Percentiles rank a stretch among this genome's conserved stretches.
These are phyloP conservation scores for Hemicrepidius hirtus DNA, from an alignment of 2,888 invertebrate species.

Conservation along the genomic window DNA sequence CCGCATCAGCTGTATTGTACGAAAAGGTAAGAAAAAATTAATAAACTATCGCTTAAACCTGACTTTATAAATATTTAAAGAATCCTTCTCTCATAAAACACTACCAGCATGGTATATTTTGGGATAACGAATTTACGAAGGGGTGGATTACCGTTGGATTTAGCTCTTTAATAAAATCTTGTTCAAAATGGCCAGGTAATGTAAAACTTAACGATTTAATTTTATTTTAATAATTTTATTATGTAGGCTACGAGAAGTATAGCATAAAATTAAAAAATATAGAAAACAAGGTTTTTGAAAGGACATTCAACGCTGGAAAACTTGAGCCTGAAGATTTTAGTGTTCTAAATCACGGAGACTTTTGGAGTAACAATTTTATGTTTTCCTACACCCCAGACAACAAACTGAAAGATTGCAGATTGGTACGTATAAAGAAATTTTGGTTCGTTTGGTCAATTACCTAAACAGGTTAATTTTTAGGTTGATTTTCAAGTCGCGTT, in stretches of 20 bases:
- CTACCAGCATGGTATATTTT: not conserved
- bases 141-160: not conserved
- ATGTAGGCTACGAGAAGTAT: constrained; percentile 3
- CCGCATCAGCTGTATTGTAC: not conserved
- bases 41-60: not conserved
- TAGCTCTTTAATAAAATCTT: not conserved
- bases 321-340: not conserved
- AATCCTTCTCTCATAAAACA: not conserved
- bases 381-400: constrained; percentile 69
- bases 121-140: not conserved
- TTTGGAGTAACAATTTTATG: constrained; percentile 15
- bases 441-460: too few relatives aligned
- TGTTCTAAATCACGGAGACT: constrained; percentile 16
- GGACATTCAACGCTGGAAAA: not conserved
- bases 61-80: not conserved
- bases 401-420: constrained; percentile 67
- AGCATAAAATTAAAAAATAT: not conserved
- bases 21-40: constrained; percentile 2
- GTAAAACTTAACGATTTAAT: not conserved
- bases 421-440: constrained; percentile 65
- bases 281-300: not conserved
- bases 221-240: not conserved
- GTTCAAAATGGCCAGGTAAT: constrained; percentile 11
- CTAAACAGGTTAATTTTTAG: constrained; percentile 62
- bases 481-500: constrained; percentile 72